phyloP scores from a whole-genome alignment of 30 jellyfish, hydroid and myxozoan genomes.

The Aurelia coerulea region DNA sequence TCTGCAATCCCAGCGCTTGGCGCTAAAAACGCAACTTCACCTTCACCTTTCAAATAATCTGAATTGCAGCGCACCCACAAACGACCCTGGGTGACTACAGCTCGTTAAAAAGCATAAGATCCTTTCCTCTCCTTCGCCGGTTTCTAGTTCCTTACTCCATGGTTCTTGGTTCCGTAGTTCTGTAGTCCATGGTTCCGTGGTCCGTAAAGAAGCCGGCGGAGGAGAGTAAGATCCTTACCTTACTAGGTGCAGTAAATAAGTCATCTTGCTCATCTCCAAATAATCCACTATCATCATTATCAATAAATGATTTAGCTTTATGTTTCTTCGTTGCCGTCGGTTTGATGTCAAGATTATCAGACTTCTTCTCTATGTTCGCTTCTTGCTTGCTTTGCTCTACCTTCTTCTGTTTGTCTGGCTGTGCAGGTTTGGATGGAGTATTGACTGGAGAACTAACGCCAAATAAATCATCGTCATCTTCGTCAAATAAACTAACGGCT shows the following conservation, averaged over 20 bases:
- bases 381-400: background rate
- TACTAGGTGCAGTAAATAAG: constrained; percentile 43
- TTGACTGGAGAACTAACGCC: constrained; percentile 7
- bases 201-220: too few relatives aligned
- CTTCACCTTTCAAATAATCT: too few relatives aligned
- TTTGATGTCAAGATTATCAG: constrained; percentile 8
- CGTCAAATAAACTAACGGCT: constrained; percentile 65
- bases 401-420: constrained; percentile 3
- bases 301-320: constrained; percentile 49
- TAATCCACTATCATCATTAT: constrained; percentile 48
- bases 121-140: too few relatives aligned
- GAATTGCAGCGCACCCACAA: too few relatives aligned
- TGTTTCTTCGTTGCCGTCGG: constrained; percentile 38
- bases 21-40: too few relatives aligned
- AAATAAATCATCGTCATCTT: constrained; percentile 66
- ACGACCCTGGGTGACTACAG: too few relatives aligned
- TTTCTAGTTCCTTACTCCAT: too few relatives aligned
- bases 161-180: too few relatives aligned
- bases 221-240: background rate
- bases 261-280: constrained; percentile 78
- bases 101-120: too few relatives aligned
- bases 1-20: too few relatives aligned
- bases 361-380: background rate
- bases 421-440: constrained; percentile 14
- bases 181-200: too few relatives aligned